phyloP scores from a whole-genome alignment of 2,113 vertebrate species.

The Astur gentilis region DNA sequence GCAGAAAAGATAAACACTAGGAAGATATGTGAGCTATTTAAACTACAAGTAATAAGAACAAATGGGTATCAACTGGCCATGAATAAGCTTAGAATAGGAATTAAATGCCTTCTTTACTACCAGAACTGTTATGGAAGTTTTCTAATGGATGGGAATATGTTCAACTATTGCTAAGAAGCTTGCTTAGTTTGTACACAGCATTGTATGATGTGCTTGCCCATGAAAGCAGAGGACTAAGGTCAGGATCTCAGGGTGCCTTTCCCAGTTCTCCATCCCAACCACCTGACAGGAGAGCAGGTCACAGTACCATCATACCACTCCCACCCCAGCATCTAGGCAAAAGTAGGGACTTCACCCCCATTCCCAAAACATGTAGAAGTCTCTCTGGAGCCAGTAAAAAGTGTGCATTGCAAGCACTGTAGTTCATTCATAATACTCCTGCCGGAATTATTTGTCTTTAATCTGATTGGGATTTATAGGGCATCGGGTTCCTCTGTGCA shows the following conservation, averaged over 20 bases:
- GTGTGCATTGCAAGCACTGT: not conserved
- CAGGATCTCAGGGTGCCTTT: not conserved
- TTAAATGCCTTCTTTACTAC: not conserved
- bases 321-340: rapidly evolving
- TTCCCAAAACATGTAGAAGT: not conserved
- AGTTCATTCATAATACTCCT: not conserved
- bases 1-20: not conserved
- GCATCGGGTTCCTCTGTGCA: not conserved
- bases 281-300: not conserved
- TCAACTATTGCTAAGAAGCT: not conserved
- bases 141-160: not conserved
- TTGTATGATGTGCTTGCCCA: not conserved
- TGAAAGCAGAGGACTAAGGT: not conserved
- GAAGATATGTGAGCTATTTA: not conserved
- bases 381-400: not conserved
- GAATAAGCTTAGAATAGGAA: not conserved
- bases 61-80: not conserved
- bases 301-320: rapidly evolving
- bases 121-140: not conserved
- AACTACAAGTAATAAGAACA: not conserved
- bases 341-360: not conserved
- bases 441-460: not conserved
- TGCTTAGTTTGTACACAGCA: not conserved
- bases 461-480: not conserved
- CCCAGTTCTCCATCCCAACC: not conserved